A percentile compares a stretch with the other conserved stretches of the same genome.
Conservation (phyloP, 23 tunicate species). For the Aplidium turbinatum region DNA sequence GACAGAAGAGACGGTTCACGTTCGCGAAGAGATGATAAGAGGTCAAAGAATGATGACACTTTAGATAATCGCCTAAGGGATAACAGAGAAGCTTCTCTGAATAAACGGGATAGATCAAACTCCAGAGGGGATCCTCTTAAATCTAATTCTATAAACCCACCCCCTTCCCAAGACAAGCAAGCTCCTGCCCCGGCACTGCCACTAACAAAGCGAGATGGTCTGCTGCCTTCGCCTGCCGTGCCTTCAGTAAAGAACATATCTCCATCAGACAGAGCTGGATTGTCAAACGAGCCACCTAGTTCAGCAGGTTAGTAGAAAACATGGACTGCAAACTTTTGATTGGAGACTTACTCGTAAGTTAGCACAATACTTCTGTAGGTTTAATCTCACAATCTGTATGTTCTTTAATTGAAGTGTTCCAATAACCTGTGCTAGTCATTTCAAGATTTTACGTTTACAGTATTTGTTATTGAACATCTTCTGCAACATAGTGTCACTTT, state of each 20-base stretch:
- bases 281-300: background rate
- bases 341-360: too few species aligned
- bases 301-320: background rate
- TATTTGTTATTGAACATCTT: too few species aligned
- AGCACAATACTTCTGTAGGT: too few species aligned
- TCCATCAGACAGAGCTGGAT: constrained; percentile 17
- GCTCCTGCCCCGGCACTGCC: background rate
- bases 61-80: constrained; percentile 4
- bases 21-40: constrained; percentile 1
- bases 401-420: too few species aligned
- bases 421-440: too few species aligned
- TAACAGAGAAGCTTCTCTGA: too few species aligned
- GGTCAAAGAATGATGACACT: constrained; percentile 2
- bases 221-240: background rate
- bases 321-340: background rate
- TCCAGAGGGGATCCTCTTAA: background rate
- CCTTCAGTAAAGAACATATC: background rate
- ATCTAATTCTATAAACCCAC: background rate
- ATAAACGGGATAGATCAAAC: too few species aligned
- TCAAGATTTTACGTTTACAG: too few species aligned
- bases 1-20: background rate
- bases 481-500: too few species aligned
- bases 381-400: too few species aligned
- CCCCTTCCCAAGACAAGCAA: background rate
- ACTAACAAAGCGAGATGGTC: background rate